phyloP scores from a whole-genome alignment of 2,888 invertebrate genomes.

The Nymphalis c-album region DNA sequence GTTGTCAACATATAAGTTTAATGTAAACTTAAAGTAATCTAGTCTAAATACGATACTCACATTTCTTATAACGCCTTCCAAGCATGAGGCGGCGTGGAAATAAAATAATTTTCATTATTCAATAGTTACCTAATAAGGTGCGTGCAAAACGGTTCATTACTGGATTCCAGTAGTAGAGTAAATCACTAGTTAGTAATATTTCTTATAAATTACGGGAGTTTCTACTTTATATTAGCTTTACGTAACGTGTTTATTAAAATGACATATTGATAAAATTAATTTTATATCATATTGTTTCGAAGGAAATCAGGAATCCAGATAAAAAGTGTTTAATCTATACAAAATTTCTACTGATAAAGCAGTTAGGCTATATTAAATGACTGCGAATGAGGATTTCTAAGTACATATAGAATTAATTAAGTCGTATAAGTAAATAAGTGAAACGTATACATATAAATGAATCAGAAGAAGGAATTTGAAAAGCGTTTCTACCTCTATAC shows the following conservation, averaged over 20 bases:
- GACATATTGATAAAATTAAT: neutral
- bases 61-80: constrained; percentile 39
- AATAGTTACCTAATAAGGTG: constrained; percentile 49
- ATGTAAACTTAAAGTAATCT: constrained; percentile 7
- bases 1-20: neutral
- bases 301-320: constrained; percentile 17
- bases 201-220: constrained; percentile 25
- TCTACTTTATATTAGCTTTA: constrained; percentile 16
- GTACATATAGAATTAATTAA: constrained; percentile 26
- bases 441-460: constrained; percentile 24
- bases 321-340: constrained; percentile 17
- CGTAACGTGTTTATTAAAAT: constrained; percentile 1
- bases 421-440: constrained; percentile 28
- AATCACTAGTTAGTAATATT: constrained; percentile 29
- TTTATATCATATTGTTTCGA: constrained; percentile 5
- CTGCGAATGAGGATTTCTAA: constrained; percentile 25
- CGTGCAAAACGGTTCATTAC: constrained; percentile 46
- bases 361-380: constrained; percentile 21
- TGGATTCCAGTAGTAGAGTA: constrained; percentile 35
- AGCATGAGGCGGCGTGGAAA: constrained; percentile 55
- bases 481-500: constrained; percentile 26
- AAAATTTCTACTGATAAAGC: constrained; percentile 27
- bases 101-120: constrained; percentile 50
- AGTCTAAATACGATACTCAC: constrained; percentile 37
- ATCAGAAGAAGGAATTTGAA: constrained; percentile 27